Evolutionary conservation across 2,797 vertebrate genomes (phyloP).

Genomic region (Platalea minor): DNA sequence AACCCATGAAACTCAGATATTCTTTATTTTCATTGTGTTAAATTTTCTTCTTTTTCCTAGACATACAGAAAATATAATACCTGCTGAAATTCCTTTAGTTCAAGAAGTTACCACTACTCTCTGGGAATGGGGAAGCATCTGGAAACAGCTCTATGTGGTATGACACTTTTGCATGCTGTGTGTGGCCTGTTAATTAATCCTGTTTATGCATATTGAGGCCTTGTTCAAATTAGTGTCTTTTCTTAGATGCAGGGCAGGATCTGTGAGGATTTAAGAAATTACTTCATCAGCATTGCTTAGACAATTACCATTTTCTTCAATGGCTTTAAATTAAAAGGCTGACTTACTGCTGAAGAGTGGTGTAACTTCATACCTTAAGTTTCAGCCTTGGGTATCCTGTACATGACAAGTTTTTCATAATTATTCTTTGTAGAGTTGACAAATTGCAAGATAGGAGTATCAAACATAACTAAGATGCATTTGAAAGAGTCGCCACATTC

Average conservation of each 20-base stretch:
- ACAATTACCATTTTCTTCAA: background rate
- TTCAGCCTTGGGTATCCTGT: background rate
- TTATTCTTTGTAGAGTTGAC: background rate
- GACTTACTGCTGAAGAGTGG: background rate
- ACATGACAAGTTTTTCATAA: background rate
- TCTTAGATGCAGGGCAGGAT: background rate
- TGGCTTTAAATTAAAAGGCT: background rate
- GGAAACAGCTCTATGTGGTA: slow-evolving; percentile 97
- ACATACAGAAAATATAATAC: slow-evolving; percentile 80
- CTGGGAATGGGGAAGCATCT: slow-evolving; percentile 96
- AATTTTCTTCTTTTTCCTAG: slow-evolving; percentile 65
- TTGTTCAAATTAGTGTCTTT: background rate
- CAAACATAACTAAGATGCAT: background rate
- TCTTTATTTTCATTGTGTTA: background rate
- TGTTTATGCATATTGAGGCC: background rate
- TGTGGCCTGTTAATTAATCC: background rate
- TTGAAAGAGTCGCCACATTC: background rate
- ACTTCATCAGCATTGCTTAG: background rate
- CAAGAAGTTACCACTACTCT: slow-evolving; percentile 96
- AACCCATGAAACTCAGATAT: background rate
- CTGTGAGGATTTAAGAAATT: background rate
- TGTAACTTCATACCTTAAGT: background rate
- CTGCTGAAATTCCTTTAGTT: slow-evolving; percentile 91
- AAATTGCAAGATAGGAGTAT: background rate
- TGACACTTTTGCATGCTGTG: background rate